Evolutionary conservation across 2,888 invertebrate genomes (phyloP), one percentile per base, ranked within the genome.

Genomic region (Ephialtes manifestator): DNA sequence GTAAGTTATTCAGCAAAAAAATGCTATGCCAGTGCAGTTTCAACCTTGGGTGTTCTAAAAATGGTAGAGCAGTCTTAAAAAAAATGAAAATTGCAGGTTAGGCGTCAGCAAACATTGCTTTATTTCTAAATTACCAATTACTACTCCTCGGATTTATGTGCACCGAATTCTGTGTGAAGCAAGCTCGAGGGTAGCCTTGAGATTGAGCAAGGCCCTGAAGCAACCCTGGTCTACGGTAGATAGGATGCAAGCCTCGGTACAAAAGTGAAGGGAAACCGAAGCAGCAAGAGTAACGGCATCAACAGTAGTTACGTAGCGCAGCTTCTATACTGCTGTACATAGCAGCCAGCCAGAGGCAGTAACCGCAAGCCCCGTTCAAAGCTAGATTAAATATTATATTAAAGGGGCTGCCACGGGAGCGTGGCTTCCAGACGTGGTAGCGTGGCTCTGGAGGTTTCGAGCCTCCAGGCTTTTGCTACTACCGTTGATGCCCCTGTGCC

Each of bases 371-470:
- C 76, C 94, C 93, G 93, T 93, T 93, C 94, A 94, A 94, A 94
- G 93, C 94, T 93, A 94, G 94, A 94, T 94, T 94, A 94, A 94
- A 94, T 94, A 94, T 94, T 94, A 94, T 93, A 94, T 93, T 94
- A 94, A 93, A 94, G 94, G 93, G 93, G 93, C 92, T 93, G 93
- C 92, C 90, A 92, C 91, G 91, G 91, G 90, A 89, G 90, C 91
- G 89, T 89, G 89, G 90, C 89, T 85, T 83, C 83, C 85, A 85
- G 85, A 80, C 90, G 89, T 88, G 87, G 90, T 89, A 86, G 86
- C 87, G 81, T 81, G 87, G 88, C 86, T 85, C 83, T 74, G 53
- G 71, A 67, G 75, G 76, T 79, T 71, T 60, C 79, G 75, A 72
- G 77, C 83, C 83, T 83, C 67, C 67, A 82, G 80, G 80, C 83